Percentiles rank a stretch among this genome's conserved stretches.
Evolutionary conservation across 2,113 vertebrate genomes (phyloP).

Genomic region (Phalacrocorax carbo): DNA sequence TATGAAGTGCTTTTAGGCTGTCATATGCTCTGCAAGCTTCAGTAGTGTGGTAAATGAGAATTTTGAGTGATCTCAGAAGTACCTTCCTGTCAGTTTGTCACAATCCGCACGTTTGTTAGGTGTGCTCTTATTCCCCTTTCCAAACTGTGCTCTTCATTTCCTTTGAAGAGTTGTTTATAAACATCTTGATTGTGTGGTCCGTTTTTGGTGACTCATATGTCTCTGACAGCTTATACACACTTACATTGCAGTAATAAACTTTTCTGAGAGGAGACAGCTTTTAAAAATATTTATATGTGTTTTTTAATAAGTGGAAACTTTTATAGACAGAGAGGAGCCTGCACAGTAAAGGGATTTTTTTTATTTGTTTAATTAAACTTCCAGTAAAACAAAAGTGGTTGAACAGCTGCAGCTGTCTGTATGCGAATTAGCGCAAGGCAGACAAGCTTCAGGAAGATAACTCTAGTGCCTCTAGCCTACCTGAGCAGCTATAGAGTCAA

Average conservation of each 20-base stretch:
- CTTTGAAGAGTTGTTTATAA: background rate
- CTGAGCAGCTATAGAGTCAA: background rate
- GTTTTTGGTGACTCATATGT: background rate
- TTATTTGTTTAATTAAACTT: conserved; percentile 26
- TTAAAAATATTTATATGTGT: conserved; percentile 42
- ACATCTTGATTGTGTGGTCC: conserved; percentile 26
- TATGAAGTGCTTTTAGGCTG: background rate
- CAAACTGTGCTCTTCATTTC: background rate
- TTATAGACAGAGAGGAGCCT: background rate
- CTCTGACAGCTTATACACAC: conserved; percentile 11
- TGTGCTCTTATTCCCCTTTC: background rate
- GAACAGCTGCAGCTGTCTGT: background rate
- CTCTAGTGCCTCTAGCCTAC: background rate
- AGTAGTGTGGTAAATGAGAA: background rate
- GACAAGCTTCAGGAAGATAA: background rate
- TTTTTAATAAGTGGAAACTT: conserved; percentile 14
- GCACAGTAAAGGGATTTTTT: background rate
- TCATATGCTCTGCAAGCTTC: background rate
- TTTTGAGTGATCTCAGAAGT: background rate
- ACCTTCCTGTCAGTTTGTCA: background rate
- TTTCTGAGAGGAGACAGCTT: conserved; percentile 1
- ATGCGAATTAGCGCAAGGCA: background rate
- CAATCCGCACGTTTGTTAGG: background rate
- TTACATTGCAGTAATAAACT: conserved; percentile 4
- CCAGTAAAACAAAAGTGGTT: background rate